Base-by-base conservation (phyloP, 2,888 invertebrate species). In the Limnephilus rhombicus region DNA sequence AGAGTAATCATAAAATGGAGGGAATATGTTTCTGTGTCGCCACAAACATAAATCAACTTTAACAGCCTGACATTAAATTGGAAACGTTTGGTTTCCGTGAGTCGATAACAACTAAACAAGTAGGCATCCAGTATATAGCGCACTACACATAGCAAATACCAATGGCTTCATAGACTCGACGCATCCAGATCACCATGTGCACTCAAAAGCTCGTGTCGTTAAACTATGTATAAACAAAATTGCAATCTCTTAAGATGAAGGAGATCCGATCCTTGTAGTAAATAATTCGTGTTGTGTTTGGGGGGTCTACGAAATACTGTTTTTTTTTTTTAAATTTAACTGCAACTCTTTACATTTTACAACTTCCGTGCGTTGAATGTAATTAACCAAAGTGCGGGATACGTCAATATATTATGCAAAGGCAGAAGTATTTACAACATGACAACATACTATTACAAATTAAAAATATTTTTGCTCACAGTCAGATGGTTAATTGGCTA, bases 41-140 rank as follows among this genome's bases (percentile, higher is more conserved):
- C 53, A 89, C 37, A 80, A 15, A 18, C 80, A 80, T 89, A 89
- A 89, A 89, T 89, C 88, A 89, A 80, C 37, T 89, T 88, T 89
- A 80, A 89, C 68, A 80, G 80, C 37, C 88, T 5, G 37, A n/a
- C 88, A 89, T 89, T 80, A 89, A 89, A 89, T 80, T 15, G 68
- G 68, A 89, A 89, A 89, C 41, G 88, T 89, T 89, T 37, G 80
- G 88, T 89, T 89, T 89, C 88, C 88, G 88, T 37, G 15, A 87
- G 87, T 87, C 15, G 68, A 87, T 34, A 87, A 11, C 24, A 68
- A 53, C 24, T n/a, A 24, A 11, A 15, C 86, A 45, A 18, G 85
- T 85, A 85, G 45, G 13, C 12, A 53, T 18, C 2, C 5, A 18
- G 24, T 0, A 24, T 9, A n/a, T 41, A 15, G 49, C 12, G 5